These are phyloP conservation scores for Brachypalpus laphriformis DNA, from an alignment of 2,888 invertebrate species.

Conservation along the genomic window DNA sequence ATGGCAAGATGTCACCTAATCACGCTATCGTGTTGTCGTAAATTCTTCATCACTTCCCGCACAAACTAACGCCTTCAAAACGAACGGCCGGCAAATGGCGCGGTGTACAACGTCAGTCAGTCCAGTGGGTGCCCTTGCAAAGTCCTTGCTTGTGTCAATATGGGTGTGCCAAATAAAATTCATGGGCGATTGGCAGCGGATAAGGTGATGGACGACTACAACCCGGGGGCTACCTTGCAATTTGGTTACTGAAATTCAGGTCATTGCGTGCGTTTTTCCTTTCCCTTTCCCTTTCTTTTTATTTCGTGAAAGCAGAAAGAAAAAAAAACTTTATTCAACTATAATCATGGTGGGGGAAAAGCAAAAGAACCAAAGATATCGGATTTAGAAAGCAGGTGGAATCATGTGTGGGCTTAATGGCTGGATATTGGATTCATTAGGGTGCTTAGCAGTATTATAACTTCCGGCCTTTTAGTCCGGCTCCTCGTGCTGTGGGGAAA, in stretches of 20 bases:
- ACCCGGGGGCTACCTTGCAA: slow-evolving; percentile 41
- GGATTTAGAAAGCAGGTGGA: slow-evolving; percentile 43
- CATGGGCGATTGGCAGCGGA: slow-evolving; percentile 63
- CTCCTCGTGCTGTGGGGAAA: slow-evolving; percentile 8
- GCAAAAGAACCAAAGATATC: slow-evolving; percentile 24
- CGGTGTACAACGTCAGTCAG: neutral
- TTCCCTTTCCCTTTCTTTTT: neutral
- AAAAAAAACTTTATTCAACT: slow-evolving; percentile 3
- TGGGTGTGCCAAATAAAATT: slow-evolving; percentile 66
- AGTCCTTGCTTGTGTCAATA: slow-evolving; percentile 62
- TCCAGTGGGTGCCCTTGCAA: slow-evolving; percentile 61
- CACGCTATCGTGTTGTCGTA: slow-evolving; percentile 72
- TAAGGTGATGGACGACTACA: slow-evolving; percentile 65
- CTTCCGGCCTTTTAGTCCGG: slow-evolving; percentile 46
- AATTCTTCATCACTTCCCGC: slow-evolving; percentile 64
- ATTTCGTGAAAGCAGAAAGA: neutral
- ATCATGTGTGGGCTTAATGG: slow-evolving; percentile 43
- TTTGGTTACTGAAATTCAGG: slow-evolving; percentile 50
- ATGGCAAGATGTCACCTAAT: slow-evolving; percentile 71
- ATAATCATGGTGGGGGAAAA: slow-evolving; percentile 3
- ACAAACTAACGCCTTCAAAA: neutral
- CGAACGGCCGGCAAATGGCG: neutral
- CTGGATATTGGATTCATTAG: slow-evolving; percentile 61
- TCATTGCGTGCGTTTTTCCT: slow-evolving; percentile 70
- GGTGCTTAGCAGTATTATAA: slow-evolving; percentile 55